A percentile compares a stretch with the other conserved stretches of the same genome.
Evolutionary conservation across 2,888 invertebrate genomes (phyloP).

Genomic region (Sesamia inferens): DNA sequence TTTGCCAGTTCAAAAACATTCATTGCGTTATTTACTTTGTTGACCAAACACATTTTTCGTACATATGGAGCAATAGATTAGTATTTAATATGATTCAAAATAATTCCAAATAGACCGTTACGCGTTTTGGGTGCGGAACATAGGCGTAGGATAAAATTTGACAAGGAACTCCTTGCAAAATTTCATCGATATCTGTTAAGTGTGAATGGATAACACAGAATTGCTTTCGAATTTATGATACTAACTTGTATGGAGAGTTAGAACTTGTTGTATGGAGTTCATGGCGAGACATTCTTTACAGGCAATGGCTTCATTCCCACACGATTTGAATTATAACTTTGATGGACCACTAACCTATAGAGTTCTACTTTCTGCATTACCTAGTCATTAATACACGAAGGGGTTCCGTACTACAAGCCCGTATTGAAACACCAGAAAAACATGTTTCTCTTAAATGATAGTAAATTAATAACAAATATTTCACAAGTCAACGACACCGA

Average conservation of each 20-base stretch:
- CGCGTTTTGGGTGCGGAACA: too few species aligned
- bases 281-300: constrained; percentile 3
- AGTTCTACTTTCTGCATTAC: constrained; percentile 6
- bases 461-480: too few species aligned
- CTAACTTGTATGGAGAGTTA: constrained; percentile 3
- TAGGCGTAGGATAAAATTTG: too few species aligned
- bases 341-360: constrained; percentile 39
- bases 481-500: too few species aligned
- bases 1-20: too few species aligned
- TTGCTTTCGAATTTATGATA: neutral
- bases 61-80: too few species aligned
- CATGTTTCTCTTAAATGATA: too few species aligned
- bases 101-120: too few species aligned
- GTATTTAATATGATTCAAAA: too few species aligned
- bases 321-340: constrained; percentile 22
- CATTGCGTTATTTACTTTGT: too few species aligned
- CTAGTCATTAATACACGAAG: neutral
- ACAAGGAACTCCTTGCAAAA: neutral
- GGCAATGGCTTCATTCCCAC: constrained; percentile 34
- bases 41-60: too few species aligned
- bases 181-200: neutral
- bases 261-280: neutral
- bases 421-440: neutral
- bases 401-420: neutral
- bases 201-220: neutral